phyloP scores from a whole-genome alignment of 1,140 invertebrate species.

The Chelonus insularis region DNA sequence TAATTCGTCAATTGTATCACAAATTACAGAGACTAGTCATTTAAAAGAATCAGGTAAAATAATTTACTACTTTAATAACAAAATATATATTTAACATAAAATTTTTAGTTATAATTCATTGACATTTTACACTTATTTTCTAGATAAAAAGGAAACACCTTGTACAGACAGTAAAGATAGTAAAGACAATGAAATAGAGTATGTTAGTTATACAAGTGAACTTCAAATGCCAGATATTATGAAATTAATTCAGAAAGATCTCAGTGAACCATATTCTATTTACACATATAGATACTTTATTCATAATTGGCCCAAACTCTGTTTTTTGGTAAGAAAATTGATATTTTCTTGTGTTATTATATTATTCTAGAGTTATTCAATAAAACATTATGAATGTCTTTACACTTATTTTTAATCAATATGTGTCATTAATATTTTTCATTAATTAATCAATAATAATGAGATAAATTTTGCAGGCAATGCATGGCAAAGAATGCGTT shows the following conservation, averaged over 20 bases:
- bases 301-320: slow-evolving; percentile 99
- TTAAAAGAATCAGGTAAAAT: slow-evolving; percentile 48
- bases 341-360: no score
- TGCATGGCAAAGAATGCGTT: slow-evolving; percentile 83
- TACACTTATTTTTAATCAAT: no score
- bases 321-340: slow-evolving; percentile 81
- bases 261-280: slow-evolving; percentile 99
- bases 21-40: slow-evolving; percentile 52
- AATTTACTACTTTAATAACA: not conserved
- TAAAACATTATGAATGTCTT: no score
- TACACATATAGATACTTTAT: slow-evolving; percentile 99
- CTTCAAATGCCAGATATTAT: slow-evolving; percentile 95
- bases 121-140: slow-evolving; percentile 29
- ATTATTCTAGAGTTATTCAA: no score
- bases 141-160: slow-evolving; percentile 43
- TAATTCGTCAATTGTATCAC: slow-evolving; percentile 33
- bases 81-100: not conserved
- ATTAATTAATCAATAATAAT: no score
- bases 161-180: slow-evolving; percentile 41
- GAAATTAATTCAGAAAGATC: slow-evolving; percentile 97
- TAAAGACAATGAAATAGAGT: slow-evolving; percentile 49
- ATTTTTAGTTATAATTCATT: not conserved
- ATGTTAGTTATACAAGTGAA: slow-evolving; percentile 86
- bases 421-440: no score
- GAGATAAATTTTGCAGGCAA: slow-evolving; percentile 63